Percentiles rank a stretch among this genome's conserved stretches.
Conservation (phyloP, 2,113 vertebrate species). For the Microtus ochrogaster region DNA sequence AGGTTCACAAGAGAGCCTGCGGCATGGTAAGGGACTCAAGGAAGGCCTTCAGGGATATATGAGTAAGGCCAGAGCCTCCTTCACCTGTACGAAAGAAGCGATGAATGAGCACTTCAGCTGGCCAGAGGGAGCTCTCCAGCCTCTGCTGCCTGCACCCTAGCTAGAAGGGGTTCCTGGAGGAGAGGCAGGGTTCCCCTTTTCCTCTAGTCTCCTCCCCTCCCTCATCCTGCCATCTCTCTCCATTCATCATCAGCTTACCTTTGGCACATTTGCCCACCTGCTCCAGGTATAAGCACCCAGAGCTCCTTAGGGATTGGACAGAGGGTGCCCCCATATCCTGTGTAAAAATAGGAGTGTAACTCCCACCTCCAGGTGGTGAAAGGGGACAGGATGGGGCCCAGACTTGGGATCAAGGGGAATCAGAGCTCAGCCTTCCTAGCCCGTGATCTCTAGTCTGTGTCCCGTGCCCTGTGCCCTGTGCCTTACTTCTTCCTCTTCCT, state of each 20-base stretch:
- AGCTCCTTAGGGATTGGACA: too few relatives aligned
- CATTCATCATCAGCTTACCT: neutral
- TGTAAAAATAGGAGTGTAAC: neutral
- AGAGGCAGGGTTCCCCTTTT: neutral
- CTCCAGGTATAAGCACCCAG: neutral
- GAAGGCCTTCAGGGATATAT: neutral
- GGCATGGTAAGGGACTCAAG: rapidly evolving
- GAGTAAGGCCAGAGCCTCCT: neutral
- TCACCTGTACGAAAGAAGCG: too few relatives aligned
- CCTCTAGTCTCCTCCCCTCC: neutral
- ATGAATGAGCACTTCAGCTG: neutral
- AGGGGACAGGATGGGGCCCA: neutral
- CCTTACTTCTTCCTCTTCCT: neutral
- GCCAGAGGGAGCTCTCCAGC: neutral
- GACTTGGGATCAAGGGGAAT: neutral
- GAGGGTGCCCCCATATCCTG: neutral
- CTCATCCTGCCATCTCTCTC: neutral
- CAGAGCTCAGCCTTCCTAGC: neutral
- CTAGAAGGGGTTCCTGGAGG: neutral
- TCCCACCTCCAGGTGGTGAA: neutral
- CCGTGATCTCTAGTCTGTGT: neutral
- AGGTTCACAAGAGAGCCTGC: neutral
- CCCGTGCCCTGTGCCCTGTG: neutral
- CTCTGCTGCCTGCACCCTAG: neutral
- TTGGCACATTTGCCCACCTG: neutral